Evolutionary conservation across 2,888 invertebrate genomes (phyloP), one percentile per base, ranked within the genome.

Genomic region (Trichopoda pennipes): DNA sequence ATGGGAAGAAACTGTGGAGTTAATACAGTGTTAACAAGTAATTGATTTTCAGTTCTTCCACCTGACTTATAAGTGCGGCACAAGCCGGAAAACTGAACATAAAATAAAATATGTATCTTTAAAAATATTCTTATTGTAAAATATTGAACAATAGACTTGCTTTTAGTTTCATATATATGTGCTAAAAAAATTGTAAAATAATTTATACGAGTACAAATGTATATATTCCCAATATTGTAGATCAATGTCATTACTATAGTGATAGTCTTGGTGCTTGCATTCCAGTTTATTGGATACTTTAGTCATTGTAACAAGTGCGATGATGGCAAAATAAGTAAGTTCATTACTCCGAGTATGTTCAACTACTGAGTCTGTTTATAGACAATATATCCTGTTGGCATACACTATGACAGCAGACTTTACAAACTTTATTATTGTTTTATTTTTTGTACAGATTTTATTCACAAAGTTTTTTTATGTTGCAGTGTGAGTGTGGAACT

Each of bases 311-410:
- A 44, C n/a, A 58, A 58, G 23, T 19, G 42, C 73, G 49, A n/a
- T 32, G 32, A 35, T 49, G 61, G 38, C 66, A 70, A 32, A 35
- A 28, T 44, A 58, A 38, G 58, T 66, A 23, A 82, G 78, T 83
- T 83, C 76, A 80, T 80, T 80, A 72, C 79, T 47, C 63, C 44
- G 73, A 16, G 10, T 58, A 35, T 63, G 38, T 56, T 19, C 21
- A 68, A 47, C 28, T 19, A 17, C 28, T 19, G n/a, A 72, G 47
- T 16, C n/a, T 44, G 4, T 56, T 61, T 55, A 49, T 21, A 74
- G 63, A 70, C 60, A 44, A 55, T 68, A 69, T 61, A 64, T 80
- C 47, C 64, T 69, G 73, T 58, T 68, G 4, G 58, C 38, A 61
- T n/a, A 70, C 35, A 74, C 53, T 49, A 23, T 56, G 56, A 9